Conservation (phyloP, 2,113 vertebrate species). For the Pica pica region DNA sequence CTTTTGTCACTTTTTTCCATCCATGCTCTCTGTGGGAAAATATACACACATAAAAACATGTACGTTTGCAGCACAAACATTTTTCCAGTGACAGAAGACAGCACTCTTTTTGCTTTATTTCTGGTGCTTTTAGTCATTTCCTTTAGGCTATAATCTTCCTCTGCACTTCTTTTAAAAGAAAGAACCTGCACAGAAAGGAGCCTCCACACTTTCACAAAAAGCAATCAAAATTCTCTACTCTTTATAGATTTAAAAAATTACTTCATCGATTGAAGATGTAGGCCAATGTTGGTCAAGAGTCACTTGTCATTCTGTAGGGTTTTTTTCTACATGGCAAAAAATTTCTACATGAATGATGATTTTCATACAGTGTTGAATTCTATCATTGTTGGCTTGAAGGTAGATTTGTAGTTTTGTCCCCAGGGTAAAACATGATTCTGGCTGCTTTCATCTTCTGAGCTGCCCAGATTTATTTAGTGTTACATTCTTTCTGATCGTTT, state of each 20-base stretch:
- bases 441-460: constrained; percentile 11
- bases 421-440: background rate
- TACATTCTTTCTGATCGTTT: background rate
- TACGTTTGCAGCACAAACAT: background rate
- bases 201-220: background rate
- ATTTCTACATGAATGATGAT: constrained; percentile 14
- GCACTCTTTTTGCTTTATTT: background rate
- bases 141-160: background rate
- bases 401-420: background rate
- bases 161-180: background rate
- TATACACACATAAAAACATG: background rate
- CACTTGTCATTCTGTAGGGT: background rate
- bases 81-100: background rate
- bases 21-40: background rate
- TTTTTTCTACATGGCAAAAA: background rate
- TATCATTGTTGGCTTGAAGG: constrained; percentile 19
- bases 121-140: constrained; percentile 6
- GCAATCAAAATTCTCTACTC: background rate
- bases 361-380: constrained; percentile 40
- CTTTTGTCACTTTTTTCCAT: background rate
- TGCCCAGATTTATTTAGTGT: constrained; percentile 15
- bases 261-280: background rate
- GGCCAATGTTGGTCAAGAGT: constrained; percentile 20
- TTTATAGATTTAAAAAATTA: constrained; percentile 29
- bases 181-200: background rate